A percentile compares a stretch with the other conserved stretches of the same genome.
Conservation (phyloP, 2,888 invertebrate species). For the Trichopria drosophilae region DNA sequence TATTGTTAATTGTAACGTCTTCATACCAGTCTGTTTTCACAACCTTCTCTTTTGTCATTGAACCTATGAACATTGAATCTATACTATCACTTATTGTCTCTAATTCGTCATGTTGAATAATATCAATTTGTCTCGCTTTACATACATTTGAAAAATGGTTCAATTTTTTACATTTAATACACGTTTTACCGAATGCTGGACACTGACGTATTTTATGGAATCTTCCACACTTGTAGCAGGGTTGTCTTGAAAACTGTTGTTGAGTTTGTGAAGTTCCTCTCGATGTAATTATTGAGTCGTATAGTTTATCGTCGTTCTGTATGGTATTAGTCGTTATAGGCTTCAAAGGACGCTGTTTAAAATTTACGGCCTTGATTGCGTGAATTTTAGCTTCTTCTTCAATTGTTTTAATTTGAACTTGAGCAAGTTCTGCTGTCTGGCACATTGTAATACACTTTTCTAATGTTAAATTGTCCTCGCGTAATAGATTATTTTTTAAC, state of each 20-base stretch:
- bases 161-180: conserved; percentile 21
- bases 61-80: no score
- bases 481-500: conserved; percentile 35
- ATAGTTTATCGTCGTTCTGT: no score
- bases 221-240: conserved; percentile 28
- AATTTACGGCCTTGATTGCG: no score
- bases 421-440: conserved; percentile 34
- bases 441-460: conserved; percentile 32
- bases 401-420: conserved; percentile 27
- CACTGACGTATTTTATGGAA: conserved; percentile 18
- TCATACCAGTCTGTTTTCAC: conserved; percentile 6
- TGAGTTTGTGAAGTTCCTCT: no score
- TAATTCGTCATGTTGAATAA: neutral
- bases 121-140: conserved; percentile 8
- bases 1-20: conserved; percentile 5
- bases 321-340: neutral
- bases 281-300: no score
- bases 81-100: neutral
- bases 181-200: conserved; percentile 29
- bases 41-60: neutral
- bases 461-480: conserved; percentile 33
- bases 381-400: conserved; percentile 5
- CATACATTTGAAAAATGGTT: conserved; percentile 31
- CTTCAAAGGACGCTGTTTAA: neutral
- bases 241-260: no score